phyloP scores from a whole-genome alignment of 2,888 invertebrate genomes.

The Xanthorhoe spadicearia region DNA sequence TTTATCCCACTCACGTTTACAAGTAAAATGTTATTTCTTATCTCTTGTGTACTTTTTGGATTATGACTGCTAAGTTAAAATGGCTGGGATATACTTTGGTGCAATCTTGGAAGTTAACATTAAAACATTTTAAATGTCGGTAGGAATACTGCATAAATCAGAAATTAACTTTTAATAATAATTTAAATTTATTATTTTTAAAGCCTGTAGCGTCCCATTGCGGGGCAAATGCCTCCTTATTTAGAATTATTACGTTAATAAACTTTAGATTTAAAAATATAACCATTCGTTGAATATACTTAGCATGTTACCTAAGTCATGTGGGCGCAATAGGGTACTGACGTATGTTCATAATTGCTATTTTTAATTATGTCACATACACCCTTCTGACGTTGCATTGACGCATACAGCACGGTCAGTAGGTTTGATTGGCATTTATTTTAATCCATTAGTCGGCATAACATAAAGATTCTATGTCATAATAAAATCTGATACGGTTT shows the following conservation, averaged over 20 bases:
- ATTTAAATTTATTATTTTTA: too few relatives aligned
- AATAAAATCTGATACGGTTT: too few relatives aligned
- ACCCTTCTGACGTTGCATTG: slow-evolving; percentile 9
- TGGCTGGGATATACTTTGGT: slow-evolving; percentile 14
- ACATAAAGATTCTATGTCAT: too few relatives aligned
- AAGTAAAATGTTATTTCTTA: slow-evolving; percentile 41
- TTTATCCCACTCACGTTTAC: slow-evolving; percentile 32
- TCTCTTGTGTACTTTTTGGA: slow-evolving; percentile 40
- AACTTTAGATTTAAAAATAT: too few relatives aligned
- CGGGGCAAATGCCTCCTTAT: too few relatives aligned
- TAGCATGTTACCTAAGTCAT: neutral
- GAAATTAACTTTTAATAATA: too few relatives aligned
- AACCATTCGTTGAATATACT: neutral
- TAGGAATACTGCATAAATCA: too few relatives aligned
- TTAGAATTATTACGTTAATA: too few relatives aligned
- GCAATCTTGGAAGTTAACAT: too few relatives aligned
- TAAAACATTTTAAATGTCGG: too few relatives aligned
- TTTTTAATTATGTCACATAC: slow-evolving; percentile 12
- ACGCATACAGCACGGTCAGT: slow-evolving; percentile 4
- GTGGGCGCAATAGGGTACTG: neutral
- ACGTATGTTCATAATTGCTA: slow-evolving; percentile 4
- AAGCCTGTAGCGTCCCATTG: too few relatives aligned
- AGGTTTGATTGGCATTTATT: neutral
- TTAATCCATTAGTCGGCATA: neutral
- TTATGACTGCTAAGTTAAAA: slow-evolving; percentile 24